Conservation (phyloP, 2,888 invertebrate genomes). For the Diadegma fenestrale region DNA sequence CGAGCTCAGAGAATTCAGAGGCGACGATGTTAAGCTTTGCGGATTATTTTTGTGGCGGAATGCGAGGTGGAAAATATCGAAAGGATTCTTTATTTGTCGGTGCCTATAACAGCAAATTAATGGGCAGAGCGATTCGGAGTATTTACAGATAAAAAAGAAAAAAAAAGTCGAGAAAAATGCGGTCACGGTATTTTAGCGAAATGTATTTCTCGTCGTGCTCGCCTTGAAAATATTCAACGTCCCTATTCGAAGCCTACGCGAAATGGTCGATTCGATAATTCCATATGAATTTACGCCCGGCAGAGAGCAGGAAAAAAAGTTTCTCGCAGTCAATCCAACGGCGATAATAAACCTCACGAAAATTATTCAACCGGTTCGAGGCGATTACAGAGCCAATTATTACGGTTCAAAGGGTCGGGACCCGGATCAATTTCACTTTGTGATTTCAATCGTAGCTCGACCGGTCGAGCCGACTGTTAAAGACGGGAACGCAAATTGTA, state of each 20-base stretch:
- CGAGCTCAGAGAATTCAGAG: background rate
- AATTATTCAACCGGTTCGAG: constrained; percentile 7
- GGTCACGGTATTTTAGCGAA: constrained; percentile 37
- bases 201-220: constrained; percentile 3
- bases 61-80: background rate
- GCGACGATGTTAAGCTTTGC: background rate
- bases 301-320: background rate
- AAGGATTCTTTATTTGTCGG: background rate
- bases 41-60: background rate
- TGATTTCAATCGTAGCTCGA: constrained; percentile 23
- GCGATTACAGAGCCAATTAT: constrained; percentile 29
- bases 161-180: constrained; percentile 6
- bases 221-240: constrained; percentile 48
- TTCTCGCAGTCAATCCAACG: background rate
- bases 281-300: background rate
- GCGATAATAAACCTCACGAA: constrained; percentile 10
- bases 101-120: constrained; percentile 5
- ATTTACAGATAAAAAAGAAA: constrained; percentile 35
- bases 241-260: constrained; percentile 22
- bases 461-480: constrained; percentile 2
- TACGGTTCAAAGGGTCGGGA: constrained; percentile 12
- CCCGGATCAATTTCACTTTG: constrained; percentile 34
- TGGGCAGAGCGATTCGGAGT: constrained; percentile 40
- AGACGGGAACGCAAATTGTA: background rate
- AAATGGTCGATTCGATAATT: constrained; percentile 42